Base-by-base conservation (phyloP, 1,140 invertebrate species). In the Phortica variegata region DNA sequence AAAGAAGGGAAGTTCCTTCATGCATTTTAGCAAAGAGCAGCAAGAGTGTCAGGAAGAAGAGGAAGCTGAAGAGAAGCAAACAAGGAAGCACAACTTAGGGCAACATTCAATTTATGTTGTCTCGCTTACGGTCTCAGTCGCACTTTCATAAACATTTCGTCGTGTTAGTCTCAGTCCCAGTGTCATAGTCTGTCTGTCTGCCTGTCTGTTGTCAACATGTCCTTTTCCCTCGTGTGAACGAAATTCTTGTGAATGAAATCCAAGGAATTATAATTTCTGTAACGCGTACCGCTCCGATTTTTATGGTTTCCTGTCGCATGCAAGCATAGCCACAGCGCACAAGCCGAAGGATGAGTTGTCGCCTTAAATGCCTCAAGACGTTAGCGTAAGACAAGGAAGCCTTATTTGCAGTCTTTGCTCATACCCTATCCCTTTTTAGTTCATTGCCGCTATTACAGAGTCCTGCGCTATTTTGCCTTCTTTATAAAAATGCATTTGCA, bases 291-390 rank as follows among this genome's bases (percentile, higher is more conserved):
- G 45, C 50, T 43, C 61, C 45, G 60, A 70, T 66, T 71, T 71
- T 49, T 71, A 71, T 63, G 66, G 66, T 55, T 71, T 71, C 66
- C 66, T 71, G 66, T 65, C 40, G 52, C 17, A 36, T 19, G 26
- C 17, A 42, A 17, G 36, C 7, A 17, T 17, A 17, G 34, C 23
- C n/a, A 18, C 12, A 26, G 15, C 36, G 20, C 6, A 43, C 42
- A 43, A 34, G 19, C 42, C 13, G 33, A 26, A 43, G 42, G 20
- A 26, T 32, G 5, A 12, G 29, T 20, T 43, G 42, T 32, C 15
- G 15, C n/a, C n/a, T n/a, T n/a, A n/a, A n/a, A n/a, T n/a, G n/a
- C n/a, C n/a, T n/a, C n/a, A n/a, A n/a, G n/a, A n/a, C n/a, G 12
- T 12, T n/a, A 40, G 3, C 6, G 5, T 15, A 15, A 38, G 18